phyloP scores from a whole-genome alignment of 2,888 invertebrate genomes.

The Drosophila nr. medialis region DNA sequence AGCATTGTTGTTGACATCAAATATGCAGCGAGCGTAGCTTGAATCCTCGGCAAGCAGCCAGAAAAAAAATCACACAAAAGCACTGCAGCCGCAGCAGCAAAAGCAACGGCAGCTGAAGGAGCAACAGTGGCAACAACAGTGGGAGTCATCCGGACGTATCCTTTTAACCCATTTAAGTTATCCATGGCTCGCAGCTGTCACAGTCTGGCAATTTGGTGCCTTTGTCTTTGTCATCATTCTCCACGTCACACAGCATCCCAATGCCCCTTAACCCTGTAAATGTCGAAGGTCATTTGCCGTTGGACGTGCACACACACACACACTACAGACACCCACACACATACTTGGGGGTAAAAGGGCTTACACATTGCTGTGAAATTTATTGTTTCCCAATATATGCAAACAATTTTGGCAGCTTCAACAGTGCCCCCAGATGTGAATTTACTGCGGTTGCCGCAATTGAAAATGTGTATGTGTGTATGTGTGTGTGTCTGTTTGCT shows the following conservation, averaged over 20 bases:
- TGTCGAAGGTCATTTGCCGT: constrained; percentile 70
- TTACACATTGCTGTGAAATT: constrained; percentile 64
- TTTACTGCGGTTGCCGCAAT: constrained; percentile 72
- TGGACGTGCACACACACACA: constrained; percentile 46
- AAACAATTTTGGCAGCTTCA: constrained; percentile 62
- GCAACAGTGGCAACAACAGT: constrained; percentile 11
- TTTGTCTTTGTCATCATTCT: constrained; percentile 58
- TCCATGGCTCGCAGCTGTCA: constrained; percentile 79
- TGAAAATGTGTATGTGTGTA: constrained; percentile 49
- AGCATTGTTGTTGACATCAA: constrained; percentile 63
- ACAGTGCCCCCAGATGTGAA: constrained; percentile 39
- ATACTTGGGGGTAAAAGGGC: constrained; percentile 22
- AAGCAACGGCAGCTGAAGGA: constrained; percentile 5
- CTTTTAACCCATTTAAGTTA: constrained; percentile 79
- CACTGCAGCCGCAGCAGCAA: constrained; percentile 43
- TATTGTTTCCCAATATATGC: constrained; percentile 80
- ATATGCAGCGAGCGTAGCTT: constrained; percentile 52
- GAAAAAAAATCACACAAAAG: constrained; percentile 56
- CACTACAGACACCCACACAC: constrained; percentile 12
- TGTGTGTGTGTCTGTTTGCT: constrained; percentile 3
- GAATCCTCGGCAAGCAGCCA: constrained; percentile 49
- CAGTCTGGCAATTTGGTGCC: constrained; percentile 77
- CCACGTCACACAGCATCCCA: constrained; percentile 11
- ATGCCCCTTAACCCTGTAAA: constrained; percentile 7
- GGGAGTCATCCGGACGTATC: constrained; percentile 56